These are phyloP conservation scores for Quadroppia sp. DNA, from an alignment of 2,888 invertebrate species.

Conservation along the genomic window DNA sequence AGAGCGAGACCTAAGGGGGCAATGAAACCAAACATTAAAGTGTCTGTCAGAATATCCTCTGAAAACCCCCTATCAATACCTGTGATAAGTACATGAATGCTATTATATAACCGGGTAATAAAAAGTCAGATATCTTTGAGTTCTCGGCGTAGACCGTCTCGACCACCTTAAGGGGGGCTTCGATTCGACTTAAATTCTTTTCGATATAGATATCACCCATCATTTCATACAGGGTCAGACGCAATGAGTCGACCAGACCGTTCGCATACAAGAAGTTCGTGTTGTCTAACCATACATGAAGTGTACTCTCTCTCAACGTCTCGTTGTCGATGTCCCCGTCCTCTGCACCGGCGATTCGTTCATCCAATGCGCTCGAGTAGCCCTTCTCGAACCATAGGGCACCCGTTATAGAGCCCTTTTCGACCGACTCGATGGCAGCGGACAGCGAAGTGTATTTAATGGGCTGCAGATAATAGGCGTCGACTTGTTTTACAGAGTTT, in stretches of 20 bases:
- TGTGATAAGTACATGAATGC: constrained; percentile 18
- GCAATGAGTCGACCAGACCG: constrained; percentile 16
- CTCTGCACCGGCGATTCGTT: too few species aligned
- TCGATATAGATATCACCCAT: not conserved
- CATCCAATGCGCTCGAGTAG: too few species aligned
- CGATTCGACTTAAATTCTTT: not conserved
- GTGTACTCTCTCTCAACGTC: not conserved
- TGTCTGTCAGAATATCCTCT: constrained; percentile 30
- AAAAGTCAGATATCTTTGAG: constrained; percentile 11
- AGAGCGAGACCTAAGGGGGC: constrained; percentile 26
- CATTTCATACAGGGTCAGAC: not conserved
- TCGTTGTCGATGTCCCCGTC: too few species aligned
- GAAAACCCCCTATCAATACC: constrained; percentile 13
- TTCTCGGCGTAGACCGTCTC: constrained; percentile 25
- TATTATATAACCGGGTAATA: constrained; percentile 30
- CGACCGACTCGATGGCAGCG: too few species aligned
- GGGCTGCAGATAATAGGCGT: constrained; percentile 16
- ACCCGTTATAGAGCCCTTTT: too few species aligned
- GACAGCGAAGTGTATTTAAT: not conserved
- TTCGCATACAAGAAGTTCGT: constrained; percentile 11
- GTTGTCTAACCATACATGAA: constrained; percentile 30
- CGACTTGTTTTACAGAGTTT: not conserved
- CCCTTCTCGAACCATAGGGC: too few species aligned
- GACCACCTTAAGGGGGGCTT: constrained; percentile 3
- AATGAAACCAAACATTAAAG: constrained; percentile 33